Percentiles rank a stretch among this genome's conserved stretches.
Evolutionary conservation across 2,113 vertebrate species (phyloP).

Genomic region (Rattus norvegicus): DNA sequence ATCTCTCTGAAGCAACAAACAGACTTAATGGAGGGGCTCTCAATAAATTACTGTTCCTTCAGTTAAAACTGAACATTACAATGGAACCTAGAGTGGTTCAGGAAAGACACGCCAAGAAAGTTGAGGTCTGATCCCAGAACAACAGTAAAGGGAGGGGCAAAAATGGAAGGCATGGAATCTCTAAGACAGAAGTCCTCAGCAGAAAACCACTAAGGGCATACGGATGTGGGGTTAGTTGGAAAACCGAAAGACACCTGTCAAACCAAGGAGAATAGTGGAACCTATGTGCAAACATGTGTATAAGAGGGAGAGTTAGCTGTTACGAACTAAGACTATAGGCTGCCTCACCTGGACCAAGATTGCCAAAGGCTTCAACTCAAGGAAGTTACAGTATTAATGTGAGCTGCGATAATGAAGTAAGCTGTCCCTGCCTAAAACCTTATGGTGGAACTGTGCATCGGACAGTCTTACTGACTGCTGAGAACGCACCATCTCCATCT

Average conservation of each 20-base stretch:
- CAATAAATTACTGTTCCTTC: not conserved
- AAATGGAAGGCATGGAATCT: rapidly evolving
- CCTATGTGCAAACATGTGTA: not conserved
- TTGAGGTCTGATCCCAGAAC: not conserved
- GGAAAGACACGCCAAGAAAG: not conserved
- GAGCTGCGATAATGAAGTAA: not conserved
- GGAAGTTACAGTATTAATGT: not conserved
- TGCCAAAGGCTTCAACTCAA: not conserved
- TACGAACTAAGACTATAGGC: rapidly evolving
- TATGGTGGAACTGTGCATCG: rapidly evolving
- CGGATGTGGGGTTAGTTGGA: not conserved
- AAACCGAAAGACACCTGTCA: not conserved
- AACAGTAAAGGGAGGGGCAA: not conserved
- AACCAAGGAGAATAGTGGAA: not conserved
- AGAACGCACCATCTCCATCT: not conserved
- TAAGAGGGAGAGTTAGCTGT: not conserved
- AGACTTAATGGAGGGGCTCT: not conserved
- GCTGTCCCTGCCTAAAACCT: not conserved
- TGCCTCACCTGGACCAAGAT: too few species aligned
- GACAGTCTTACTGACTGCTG: not conserved
- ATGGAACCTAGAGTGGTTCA: not conserved
- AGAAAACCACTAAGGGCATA: not conserved
- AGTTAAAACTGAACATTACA: not conserved
- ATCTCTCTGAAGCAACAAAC: not conserved
- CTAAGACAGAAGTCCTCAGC: not conserved